Conservation (phyloP, 2,888 invertebrate species). For the Protula sp. region DNA sequence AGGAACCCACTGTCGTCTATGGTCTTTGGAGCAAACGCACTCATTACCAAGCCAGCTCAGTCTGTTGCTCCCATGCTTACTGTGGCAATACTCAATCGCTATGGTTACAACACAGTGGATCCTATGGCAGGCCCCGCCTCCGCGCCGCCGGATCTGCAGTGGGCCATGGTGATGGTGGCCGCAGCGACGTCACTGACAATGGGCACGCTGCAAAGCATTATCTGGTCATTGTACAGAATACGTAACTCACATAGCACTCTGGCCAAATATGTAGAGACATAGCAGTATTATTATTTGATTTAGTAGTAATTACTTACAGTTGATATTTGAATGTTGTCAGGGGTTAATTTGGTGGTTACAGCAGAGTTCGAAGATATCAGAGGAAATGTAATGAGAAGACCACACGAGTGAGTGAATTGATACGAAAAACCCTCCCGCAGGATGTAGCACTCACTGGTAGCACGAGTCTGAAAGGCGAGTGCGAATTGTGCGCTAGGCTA, state of each 20-base stretch:
- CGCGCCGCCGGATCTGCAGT: slow-evolving; percentile 20
- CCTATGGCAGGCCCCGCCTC: background rate
- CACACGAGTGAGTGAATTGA: no score
- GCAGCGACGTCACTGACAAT: slow-evolving; percentile 33
- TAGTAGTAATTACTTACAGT: background rate
- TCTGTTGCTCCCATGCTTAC: slow-evolving; percentile 48
- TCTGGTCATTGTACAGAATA: slow-evolving; percentile 37
- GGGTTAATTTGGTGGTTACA: no score
- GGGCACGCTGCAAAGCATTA: slow-evolving; percentile 30
- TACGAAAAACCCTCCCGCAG: no score
- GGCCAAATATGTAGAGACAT: slow-evolving; percentile 6
- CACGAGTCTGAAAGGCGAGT: no score
- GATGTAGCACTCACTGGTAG: no score
- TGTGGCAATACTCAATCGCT: slow-evolving; percentile 37
- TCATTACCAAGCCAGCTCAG: slow-evolving; percentile 47
- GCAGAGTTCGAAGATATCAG: no score
- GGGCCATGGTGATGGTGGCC: slow-evolving; percentile 34
- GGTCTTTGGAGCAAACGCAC: slow-evolving; percentile 48
- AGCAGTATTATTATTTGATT: no score
- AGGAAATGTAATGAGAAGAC: no score
- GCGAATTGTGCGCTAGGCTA: no score
- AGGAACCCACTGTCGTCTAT: slow-evolving; percentile 48
- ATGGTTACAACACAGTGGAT: slow-evolving; percentile 33
- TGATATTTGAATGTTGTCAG: no score
- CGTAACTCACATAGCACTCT: slow-evolving; percentile 15